Conservation (phyloP, 2,888 invertebrate species). For the Urechis unicinctus region DNA sequence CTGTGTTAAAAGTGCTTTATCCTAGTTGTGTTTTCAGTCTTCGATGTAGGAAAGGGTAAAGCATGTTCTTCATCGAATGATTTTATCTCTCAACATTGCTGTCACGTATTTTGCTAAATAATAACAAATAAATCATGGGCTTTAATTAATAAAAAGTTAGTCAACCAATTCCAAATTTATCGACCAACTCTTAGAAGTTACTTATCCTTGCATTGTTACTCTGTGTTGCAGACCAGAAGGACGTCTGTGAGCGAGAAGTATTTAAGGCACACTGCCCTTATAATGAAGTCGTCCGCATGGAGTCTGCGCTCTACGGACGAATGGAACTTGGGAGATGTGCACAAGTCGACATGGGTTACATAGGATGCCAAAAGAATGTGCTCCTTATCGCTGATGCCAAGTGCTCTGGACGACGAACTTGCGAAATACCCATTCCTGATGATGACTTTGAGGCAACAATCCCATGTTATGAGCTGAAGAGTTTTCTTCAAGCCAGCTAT, state of each 20-base stretch:
- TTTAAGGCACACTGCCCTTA: constrained; percentile 12
- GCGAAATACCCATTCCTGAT: constrained; percentile 14
- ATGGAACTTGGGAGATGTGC: constrained; percentile 18
- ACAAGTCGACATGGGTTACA: constrained; percentile 17
- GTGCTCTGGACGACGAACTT: constrained; percentile 17
- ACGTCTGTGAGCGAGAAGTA: constrained; percentile 15
- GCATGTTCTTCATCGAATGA: too few relatives aligned
- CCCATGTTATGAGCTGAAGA: constrained; percentile 18
- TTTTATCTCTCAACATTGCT: too few relatives aligned
- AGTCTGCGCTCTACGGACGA: constrained; percentile 15
- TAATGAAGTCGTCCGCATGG: constrained; percentile 17
- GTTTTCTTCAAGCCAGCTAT: constrained; percentile 18
- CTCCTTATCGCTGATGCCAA: constrained; percentile 12
- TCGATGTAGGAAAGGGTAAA: too few relatives aligned
- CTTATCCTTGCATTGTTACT: too few relatives aligned
- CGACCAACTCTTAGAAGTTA: too few relatives aligned
- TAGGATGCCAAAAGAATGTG: constrained; percentile 18
- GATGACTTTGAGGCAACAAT: constrained; percentile 9
- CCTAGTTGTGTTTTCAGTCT: too few relatives aligned
- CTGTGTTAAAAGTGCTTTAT: too few relatives aligned
- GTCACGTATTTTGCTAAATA: too few relatives aligned
- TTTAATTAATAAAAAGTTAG: too few relatives aligned
- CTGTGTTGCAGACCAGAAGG: constrained; percentile 7
- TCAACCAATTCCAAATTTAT: too few relatives aligned
- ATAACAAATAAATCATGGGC: too few relatives aligned